Evolutionary conservation across 1,140 invertebrate genomes (phyloP).

Genomic region (Cotesia vestalis): DNA sequence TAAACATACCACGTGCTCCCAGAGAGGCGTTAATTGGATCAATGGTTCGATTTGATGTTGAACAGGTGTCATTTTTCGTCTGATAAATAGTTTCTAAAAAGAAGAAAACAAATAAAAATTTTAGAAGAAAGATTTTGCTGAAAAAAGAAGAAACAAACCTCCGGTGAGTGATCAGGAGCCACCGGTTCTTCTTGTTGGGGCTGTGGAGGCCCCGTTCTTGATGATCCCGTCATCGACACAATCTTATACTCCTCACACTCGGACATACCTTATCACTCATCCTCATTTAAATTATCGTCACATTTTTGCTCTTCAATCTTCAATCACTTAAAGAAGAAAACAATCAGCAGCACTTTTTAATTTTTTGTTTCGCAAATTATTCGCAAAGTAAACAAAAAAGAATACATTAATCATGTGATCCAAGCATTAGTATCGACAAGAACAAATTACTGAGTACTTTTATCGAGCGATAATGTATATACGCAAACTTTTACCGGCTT

Average conservation of each 20-base stretch:
- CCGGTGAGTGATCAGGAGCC: slow-evolving; percentile 32
- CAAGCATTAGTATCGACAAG: too few relatives aligned
- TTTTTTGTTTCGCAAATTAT: too few relatives aligned
- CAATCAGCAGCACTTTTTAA: too few relatives aligned
- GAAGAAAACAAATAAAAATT: slow-evolving; percentile 13
- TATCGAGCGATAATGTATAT: too few relatives aligned
- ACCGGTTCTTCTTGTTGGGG: slow-evolving; percentile 47
- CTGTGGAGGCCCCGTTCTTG: slow-evolving; percentile 48
- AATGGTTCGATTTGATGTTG: slow-evolving; percentile 47
- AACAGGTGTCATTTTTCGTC: slow-evolving; percentile 50
- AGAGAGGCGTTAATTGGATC: slow-evolving; percentile 76
- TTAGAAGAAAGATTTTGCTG: neutral
- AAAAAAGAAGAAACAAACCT: neutral
- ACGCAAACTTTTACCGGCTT: too few relatives aligned
- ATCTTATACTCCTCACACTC: slow-evolving; percentile 45
- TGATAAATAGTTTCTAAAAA: slow-evolving; percentile 40
- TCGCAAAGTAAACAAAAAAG: too few relatives aligned
- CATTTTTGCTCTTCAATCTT: too few relatives aligned
- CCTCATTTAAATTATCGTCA: slow-evolving; percentile 27
- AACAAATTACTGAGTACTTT: too few relatives aligned
- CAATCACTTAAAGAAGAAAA: too few relatives aligned
- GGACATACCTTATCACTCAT: slow-evolving; percentile 55
- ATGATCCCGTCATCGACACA: slow-evolving; percentile 54
- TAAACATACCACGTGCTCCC: slow-evolving; percentile 76
- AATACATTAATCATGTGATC: too few relatives aligned